Conservation (phyloP, 2,113 vertebrate species). For the Cepphus grylle region DNA sequence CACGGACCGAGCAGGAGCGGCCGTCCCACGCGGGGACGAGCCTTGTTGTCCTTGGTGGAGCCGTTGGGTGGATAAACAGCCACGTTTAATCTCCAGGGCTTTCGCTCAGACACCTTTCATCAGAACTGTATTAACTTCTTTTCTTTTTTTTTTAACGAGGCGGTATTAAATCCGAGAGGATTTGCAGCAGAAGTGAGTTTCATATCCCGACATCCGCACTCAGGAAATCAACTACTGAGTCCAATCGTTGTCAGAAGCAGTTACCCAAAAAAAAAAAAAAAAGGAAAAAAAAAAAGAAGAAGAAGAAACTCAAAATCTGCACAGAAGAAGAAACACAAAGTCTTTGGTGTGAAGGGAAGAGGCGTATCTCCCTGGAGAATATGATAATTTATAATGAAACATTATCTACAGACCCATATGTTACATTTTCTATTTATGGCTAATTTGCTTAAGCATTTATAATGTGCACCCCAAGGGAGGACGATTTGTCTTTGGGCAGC, state of each 20-base stretch:
- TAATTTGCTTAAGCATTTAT: conserved; percentile 57
- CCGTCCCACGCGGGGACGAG: neutral
- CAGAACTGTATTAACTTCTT: neutral
- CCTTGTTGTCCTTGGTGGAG: neutral
- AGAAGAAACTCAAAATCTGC: neutral
- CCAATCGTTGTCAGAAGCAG: neutral
- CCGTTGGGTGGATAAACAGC: neutral
- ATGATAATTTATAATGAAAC: conserved; percentile 63
- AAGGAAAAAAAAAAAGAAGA: neutral
- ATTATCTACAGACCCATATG: conserved; percentile 69
- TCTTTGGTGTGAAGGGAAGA: conserved; percentile 64
- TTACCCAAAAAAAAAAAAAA: neutral
- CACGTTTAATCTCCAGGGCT: neutral
- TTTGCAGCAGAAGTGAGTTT: conserved; percentile 8
- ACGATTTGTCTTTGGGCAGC: conserved; percentile 54
- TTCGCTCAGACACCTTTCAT: neutral
- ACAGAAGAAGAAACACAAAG: conserved; percentile 48
- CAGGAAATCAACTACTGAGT: neutral
- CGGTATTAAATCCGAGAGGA: neutral
- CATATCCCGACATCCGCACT: neutral
- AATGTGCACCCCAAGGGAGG: conserved; percentile 29
- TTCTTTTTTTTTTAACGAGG: neutral
- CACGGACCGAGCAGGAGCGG: neutral
- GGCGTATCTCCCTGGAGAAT: conserved; percentile 62
- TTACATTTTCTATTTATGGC: conserved; percentile 65